These are phyloP conservation scores for Polypterus bichir DNA, from an alignment of 2,113 vertebrate species.

Conservation along the genomic window DNA sequence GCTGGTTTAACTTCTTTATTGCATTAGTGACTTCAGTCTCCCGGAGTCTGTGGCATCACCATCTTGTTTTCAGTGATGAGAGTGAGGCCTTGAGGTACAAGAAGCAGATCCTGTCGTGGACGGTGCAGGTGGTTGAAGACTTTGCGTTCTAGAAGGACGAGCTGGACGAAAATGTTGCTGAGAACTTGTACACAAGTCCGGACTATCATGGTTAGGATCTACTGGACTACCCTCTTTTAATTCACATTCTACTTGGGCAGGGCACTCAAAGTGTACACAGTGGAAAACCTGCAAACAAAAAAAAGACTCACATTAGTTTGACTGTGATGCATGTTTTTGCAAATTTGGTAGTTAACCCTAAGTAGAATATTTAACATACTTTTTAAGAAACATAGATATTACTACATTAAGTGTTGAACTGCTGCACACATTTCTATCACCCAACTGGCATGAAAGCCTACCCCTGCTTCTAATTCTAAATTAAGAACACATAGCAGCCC, in stretches of 20 bases:
- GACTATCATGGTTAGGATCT: conserved; percentile 18
- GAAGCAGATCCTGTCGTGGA: conserved; percentile 16
- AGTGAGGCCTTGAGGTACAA: conserved; percentile 28
- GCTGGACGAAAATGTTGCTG: conserved; percentile 24
- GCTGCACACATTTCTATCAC: not conserved
- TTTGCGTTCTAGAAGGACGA: conserved; percentile 36
- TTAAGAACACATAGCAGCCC: too few species aligned
- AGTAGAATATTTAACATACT: too few species aligned
- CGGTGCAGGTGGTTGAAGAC: conserved; percentile 29
- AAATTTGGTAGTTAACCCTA: too few species aligned
- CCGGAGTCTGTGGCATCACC: too few species aligned
- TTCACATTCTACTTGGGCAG: conserved; percentile 62
- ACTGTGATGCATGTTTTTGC: too few species aligned
- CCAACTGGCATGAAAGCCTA: not conserved
- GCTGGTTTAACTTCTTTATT: too few species aligned
- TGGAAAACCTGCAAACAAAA: conserved; percentile 75
- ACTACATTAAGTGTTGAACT: not conserved
- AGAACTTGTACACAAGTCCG: conserved; percentile 17
- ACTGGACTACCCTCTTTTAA: conserved; percentile 64
- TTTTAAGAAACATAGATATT: not conserved
- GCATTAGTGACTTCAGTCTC: too few species aligned
- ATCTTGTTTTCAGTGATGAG: conserved; percentile 8
- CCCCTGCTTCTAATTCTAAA: too few species aligned
- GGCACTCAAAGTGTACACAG: conserved; percentile 95
- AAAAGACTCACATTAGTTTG: not conserved